Evolutionary conservation across 2,797 vertebrate genomes (phyloP).

Genomic region (Pangasius macronema): DNA sequence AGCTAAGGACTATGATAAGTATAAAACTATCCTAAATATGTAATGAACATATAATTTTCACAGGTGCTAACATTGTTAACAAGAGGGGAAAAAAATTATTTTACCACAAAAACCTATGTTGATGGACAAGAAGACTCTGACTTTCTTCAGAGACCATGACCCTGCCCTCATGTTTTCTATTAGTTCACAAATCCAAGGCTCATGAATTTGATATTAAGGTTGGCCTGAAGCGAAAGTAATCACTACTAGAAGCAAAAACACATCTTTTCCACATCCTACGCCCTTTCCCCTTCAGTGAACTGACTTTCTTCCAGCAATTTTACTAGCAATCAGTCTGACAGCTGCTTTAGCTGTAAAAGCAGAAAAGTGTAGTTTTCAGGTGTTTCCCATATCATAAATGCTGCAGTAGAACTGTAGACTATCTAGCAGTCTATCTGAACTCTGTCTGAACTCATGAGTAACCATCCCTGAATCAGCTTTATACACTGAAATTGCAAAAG

Average conservation of each 20-base stretch:
- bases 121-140: no score
- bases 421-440: no score
- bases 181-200: neutral
- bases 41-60: no score
- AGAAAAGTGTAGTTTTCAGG: neutral
- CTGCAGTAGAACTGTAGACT: no score
- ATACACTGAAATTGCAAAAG: neutral
- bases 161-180: no score
- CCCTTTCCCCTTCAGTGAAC: neutral
- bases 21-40: neutral
- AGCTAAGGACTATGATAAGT: neutral
- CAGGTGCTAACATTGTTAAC: no score
- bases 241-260: neutral
- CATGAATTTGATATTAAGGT: no score
- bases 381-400: neutral
- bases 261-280: neutral
- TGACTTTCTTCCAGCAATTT: neutral
- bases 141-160: no score
- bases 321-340: neutral
- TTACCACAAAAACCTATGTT: no score
- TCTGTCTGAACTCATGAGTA: no score
- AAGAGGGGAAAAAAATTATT: no score
- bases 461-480: no score
- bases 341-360: neutral
- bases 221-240: neutral